phyloP scores from a whole-genome alignment of 2,797 vertebrate species.

The Glyptemys insculpta region DNA sequence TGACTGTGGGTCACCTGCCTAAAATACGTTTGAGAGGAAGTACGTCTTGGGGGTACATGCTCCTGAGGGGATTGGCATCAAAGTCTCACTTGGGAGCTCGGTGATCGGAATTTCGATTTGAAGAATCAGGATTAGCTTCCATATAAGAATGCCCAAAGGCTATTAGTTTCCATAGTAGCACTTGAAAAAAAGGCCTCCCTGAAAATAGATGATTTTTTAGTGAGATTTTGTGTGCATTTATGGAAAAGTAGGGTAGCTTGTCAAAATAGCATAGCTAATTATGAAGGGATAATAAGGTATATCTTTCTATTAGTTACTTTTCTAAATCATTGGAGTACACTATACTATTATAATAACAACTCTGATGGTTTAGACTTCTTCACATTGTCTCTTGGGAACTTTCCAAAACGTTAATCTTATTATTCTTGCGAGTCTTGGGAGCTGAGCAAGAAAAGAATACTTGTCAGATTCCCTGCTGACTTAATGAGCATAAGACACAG shows the following conservation, averaged over 20 bases:
- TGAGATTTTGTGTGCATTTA: slow-evolving; percentile 20
- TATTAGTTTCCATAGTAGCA: slow-evolving; percentile 25
- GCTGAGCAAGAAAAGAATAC: slow-evolving; percentile 45
- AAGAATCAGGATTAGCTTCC: background rate
- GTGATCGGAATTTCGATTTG: background rate
- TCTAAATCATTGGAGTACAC: background rate
- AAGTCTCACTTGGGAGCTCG: background rate
- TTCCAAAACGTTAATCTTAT: slow-evolving; percentile 60
- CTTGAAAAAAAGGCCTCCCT: background rate
- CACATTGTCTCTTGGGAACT: slow-evolving; percentile 46
- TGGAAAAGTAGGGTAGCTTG: slow-evolving; percentile 11
- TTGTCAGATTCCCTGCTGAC: slow-evolving; percentile 26
- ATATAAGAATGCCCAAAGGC: background rate
- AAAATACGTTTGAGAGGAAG: background rate
- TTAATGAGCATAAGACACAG: slow-evolving; percentile 59
- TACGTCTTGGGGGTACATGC: background rate
- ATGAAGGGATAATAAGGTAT: slow-evolving; percentile 36
- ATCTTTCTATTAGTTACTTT: slow-evolving; percentile 44
- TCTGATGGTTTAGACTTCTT: slow-evolving; percentile 43
- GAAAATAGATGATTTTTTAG: slow-evolving; percentile 1
- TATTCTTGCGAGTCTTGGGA: slow-evolving; percentile 39
- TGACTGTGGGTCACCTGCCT: background rate
- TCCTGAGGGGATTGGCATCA: background rate
- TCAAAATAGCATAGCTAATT: slow-evolving; percentile 44
- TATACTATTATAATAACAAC: slow-evolving; percentile 11